These are phyloP conservation scores for Scotopteryx bipunctaria DNA, from an alignment of 2,888 invertebrate genomes.

Conservation along the genomic window DNA sequence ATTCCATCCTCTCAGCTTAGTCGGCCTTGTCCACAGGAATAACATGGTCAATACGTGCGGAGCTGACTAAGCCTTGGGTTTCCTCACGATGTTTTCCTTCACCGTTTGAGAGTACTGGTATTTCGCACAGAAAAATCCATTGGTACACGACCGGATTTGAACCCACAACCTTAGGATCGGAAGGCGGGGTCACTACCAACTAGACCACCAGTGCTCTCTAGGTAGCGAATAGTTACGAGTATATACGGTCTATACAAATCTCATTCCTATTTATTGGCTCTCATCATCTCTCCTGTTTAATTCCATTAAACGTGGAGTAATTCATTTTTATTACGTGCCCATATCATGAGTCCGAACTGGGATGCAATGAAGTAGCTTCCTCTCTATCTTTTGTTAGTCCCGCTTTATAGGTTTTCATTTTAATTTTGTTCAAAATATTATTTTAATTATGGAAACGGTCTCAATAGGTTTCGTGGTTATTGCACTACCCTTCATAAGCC, in stretches of 20 bases:
- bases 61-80: no score
- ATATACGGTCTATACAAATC: not conserved
- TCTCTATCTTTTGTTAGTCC: constrained; percentile 16
- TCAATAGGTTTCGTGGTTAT: constrained; percentile 12
- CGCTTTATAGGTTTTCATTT: constrained; percentile 10
- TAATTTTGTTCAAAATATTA: constrained; percentile 15
- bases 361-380: not conserved
- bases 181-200: no score
- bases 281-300: constrained; percentile 5
- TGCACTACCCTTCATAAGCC: constrained; percentile 6
- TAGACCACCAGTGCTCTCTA: no score
- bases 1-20: no score
- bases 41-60: no score
- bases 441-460: constrained; percentile 13
- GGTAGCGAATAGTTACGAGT: no score
- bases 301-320: constrained; percentile 9
- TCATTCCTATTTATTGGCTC: not conserved
- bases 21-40: no score
- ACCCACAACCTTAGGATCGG: no score
- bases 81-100: no score
- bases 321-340: constrained; percentile 16
- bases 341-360: constrained; percentile 10
- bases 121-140: no score
- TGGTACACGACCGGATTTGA: no score
- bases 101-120: no score